Evolutionary conservation across 2,113 vertebrate species (phyloP), one percentile per base, ranked within the genome.

Genomic region (Aldabrachelys gigantea): DNA sequence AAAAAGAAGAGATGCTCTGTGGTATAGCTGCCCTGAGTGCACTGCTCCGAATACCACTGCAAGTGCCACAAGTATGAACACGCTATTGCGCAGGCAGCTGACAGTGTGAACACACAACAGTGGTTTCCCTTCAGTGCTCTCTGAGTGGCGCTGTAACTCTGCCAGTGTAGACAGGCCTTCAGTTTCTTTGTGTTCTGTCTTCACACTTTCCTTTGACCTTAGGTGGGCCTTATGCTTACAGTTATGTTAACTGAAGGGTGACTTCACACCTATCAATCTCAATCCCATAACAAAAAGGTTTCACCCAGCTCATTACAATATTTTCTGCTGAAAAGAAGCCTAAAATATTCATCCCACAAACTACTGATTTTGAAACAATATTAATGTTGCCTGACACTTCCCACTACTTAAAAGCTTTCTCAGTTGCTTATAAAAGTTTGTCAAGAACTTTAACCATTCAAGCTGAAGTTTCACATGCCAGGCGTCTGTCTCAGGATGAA

Each of bases 391-490:
- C 96, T 91, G 87, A 65, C 85, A 65, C 83, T 92, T 87, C 89
- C 89, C 92, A 81, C 84, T 7, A 11, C 81, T 25, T 69, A 35
- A 69, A 69, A 17, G 12, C 91, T 89, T 81, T 96, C 96, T 91
- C 81, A 91, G 93, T 87, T 83, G 85, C 95, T 93, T 95, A 50
- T 92, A 95, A 95, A 95, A 69, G 35, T 87, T 52, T 95, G 89
- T 79, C 85, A 25, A 65, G 87, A 65, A 89, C 24, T 87, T 87
- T 82, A 87, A 85, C 91, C 94, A 81, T 21, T 91, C 62, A 72
- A 88, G 95, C 92, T 65, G 56, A 88, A 59, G 78, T 89, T 85
- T 97, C n/a, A 84, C 93, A 95, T 95, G 96, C 94, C 92, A 96
- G 90, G 90, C 0, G 17, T n/a, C 91, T 95, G 96, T 96, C 97